Percentiles rank a stretch among this genome's conserved stretches.
Conservation (phyloP, 2,888 invertebrate species). For the Digitonthophagus gazella region DNA sequence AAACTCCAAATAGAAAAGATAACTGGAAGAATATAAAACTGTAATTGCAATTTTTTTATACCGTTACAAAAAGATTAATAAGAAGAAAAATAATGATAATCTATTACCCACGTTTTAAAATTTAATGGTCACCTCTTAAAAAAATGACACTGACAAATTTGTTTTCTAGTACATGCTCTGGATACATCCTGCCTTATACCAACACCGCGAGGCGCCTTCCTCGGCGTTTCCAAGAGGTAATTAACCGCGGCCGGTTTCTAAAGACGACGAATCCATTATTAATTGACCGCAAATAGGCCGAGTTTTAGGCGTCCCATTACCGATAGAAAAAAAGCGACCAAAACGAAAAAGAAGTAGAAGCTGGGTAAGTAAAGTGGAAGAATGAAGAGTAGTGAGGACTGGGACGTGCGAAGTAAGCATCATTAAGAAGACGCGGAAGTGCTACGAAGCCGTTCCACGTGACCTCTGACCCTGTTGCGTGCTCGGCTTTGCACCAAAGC, state of each 20-base stretch:
- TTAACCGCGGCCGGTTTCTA: background rate
- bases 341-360: background rate
- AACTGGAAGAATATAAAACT: too few species aligned
- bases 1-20: too few species aligned
- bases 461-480: background rate
- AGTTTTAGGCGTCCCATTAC: background rate
- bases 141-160: background rate
- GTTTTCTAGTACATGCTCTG: background rate
- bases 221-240: background rate
- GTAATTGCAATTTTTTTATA: background rate
- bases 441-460: background rate
- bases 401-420: background rate
- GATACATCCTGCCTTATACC: background rate
- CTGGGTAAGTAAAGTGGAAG: background rate
- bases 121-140: background rate
- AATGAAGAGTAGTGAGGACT: background rate
- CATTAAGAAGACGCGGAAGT: background rate
- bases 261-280: background rate
- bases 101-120: background rate
- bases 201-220: background rate
- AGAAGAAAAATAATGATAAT: background rate
- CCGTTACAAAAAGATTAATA: background rate
- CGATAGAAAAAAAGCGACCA: background rate
- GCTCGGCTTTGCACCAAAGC: background rate
- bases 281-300: background rate